Evolutionary conservation across 2,888 invertebrate species (phyloP), one percentile per base, ranked within the genome.

Genomic region (Crocallis elinguaria): DNA sequence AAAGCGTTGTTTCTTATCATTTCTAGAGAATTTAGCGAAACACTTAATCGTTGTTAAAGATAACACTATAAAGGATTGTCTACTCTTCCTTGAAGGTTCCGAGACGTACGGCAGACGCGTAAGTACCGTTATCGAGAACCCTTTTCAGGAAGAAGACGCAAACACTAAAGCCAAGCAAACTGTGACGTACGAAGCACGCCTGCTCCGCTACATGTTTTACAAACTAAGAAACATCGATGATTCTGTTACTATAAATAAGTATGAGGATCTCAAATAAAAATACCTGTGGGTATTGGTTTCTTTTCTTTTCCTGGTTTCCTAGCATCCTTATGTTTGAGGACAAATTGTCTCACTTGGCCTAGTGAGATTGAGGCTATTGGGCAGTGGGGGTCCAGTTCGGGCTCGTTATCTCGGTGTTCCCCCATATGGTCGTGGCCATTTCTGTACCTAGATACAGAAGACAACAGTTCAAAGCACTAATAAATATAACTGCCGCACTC

Each of bases 1-100:
- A 0, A 99, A 99, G 81, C 93, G 99, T 55, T 99, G 98, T 78
- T 97, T 99, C 78, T 88, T 99, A 50, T 97, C 97, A n/a, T 93
- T 98, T 69, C 93, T 98, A 51, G 98, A 98, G 88, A 97, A 97
- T 82, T 91, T 98, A 67, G 94, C 97, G 0, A 98, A 98, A 75
- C 98, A 98, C 79, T 94, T 97, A 88, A 96, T 98, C 50, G 95
- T 96, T 38, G 93, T 98, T 42, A 94, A 96, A 75, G 98, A 98
- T 87, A 93, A 95, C 16, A 96, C 98, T 19, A 93, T 98, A 54
- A 95, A 96, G 67, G 98, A 98, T 75, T 97, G 98, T 72, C 92
- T 98, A 54, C 94, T 94, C 66, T 98, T 98, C 86, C 93, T 98
- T 44, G 97, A 97, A 76, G 97, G 96, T 66, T 98, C 98, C 81